Evolutionary conservation across 2,113 vertebrate genomes (phyloP).

Genomic region (Lota lota): DNA sequence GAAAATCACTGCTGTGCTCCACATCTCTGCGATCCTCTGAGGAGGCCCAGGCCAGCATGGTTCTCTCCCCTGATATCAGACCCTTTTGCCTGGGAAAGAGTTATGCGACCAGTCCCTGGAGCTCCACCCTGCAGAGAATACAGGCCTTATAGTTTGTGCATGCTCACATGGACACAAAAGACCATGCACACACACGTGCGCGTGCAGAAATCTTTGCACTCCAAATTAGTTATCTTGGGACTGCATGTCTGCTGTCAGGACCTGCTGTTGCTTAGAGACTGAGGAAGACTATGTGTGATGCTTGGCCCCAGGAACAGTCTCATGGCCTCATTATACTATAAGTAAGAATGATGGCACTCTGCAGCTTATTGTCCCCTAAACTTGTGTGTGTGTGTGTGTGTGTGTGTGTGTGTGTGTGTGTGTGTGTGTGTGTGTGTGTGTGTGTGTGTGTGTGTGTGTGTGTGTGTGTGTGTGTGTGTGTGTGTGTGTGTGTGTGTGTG

Average conservation of each 20-base stretch:
- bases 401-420: constrained; percentile 16
- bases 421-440: constrained; percentile 12
- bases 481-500: constrained; percentile 12
- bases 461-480: constrained; percentile 12
- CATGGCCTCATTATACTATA: constrained; percentile 57
- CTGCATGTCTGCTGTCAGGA: constrained; percentile 61
- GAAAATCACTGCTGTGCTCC: constrained; percentile 12
- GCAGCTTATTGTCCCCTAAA: constrained; percentile 40
- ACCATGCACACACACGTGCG: constrained; percentile 9
- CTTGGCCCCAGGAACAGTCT: constrained; percentile 27
- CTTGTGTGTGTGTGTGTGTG: constrained; percentile 6
- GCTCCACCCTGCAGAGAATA: constrained; percentile 41
- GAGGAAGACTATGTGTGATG: too few relatives aligned
- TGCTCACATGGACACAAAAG: constrained; percentile 19
- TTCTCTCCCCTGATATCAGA: constrained; percentile 26
- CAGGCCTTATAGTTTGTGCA: constrained; percentile 7
- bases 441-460: constrained; percentile 12
- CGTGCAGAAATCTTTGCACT: constrained; percentile 44
- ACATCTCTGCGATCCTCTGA: constrained; percentile 6
- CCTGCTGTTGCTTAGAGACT: constrained; percentile 69
- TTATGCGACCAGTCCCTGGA: constrained; percentile 40
- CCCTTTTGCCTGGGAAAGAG: constrained; percentile 39
- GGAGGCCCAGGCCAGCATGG: constrained; percentile 33
- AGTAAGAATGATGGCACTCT: constrained; percentile 56
- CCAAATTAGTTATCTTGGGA: constrained; percentile 72